Evolutionary conservation across 1,140 invertebrate species (phyloP).

Genomic region (Ips typographus): DNA sequence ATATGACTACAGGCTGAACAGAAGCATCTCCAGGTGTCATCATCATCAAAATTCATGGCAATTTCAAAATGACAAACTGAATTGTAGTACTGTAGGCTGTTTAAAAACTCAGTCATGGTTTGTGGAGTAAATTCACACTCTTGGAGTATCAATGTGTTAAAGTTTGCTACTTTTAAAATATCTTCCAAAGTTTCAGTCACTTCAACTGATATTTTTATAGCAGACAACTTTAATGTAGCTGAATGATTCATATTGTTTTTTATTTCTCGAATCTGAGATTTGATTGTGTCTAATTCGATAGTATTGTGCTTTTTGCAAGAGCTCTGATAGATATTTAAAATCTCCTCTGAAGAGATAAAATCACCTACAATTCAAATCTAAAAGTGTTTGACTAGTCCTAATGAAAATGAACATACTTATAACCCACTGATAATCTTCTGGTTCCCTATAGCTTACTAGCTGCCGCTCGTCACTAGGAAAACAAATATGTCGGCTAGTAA

Average conservation of each 20-base stretch:
- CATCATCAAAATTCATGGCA: constrained; percentile 42
- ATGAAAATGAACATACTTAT: constrained; percentile 35
- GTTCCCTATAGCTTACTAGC: constrained; percentile 41
- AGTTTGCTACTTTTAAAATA: constrained; percentile 46
- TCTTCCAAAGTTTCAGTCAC: constrained; percentile 48
- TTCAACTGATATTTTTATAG: constrained; percentile 44
- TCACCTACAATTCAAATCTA: constrained; percentile 23
- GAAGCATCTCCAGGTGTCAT: constrained; percentile 45
- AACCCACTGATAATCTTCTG: constrained; percentile 35
- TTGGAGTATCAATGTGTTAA: constrained; percentile 42
- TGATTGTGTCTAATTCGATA: constrained; percentile 45
- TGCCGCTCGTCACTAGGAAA: constrained; percentile 40
- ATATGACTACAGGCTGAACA: constrained; percentile 43
- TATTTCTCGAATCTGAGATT: constrained; percentile 43
- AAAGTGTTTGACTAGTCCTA: background rate
- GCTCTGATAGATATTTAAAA: constrained; percentile 42
- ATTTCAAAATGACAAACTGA: constrained; percentile 44
- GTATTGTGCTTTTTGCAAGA: constrained; percentile 46
- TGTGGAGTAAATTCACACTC: constrained; percentile 44
- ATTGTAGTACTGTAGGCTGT: constrained; percentile 48
- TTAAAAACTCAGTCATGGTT: constrained; percentile 47
- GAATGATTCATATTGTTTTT: constrained; percentile 48
- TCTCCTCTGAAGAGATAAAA: constrained; percentile 40
- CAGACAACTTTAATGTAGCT: constrained; percentile 44
- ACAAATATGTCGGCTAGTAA: constrained; percentile 37